Evolutionary conservation across 2,113 vertebrate genomes (phyloP).

Genomic region (Coturnix japonica): DNA sequence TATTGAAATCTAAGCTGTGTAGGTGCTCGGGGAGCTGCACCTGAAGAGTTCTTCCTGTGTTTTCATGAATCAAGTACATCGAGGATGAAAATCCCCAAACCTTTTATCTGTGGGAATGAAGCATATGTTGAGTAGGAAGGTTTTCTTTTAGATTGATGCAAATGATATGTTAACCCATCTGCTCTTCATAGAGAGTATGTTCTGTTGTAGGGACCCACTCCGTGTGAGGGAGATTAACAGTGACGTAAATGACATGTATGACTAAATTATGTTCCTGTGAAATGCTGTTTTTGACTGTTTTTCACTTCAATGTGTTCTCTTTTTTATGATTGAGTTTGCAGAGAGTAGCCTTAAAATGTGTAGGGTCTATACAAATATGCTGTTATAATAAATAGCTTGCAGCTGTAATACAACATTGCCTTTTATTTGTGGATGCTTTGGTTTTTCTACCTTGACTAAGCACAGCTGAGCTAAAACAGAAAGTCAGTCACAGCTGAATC

Average conservation of each 20-base stretch:
- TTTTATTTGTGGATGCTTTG: not conserved
- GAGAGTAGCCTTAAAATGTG: not conserved
- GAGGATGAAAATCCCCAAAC: rapidly evolving
- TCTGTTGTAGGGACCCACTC: not conserved
- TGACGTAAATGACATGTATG: not conserved
- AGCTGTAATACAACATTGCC: not conserved
- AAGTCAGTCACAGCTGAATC: not conserved
- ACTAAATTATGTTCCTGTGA: not conserved
- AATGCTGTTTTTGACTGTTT: not conserved
- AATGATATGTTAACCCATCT: constrained; percentile 9
- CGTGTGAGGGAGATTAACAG: not conserved
- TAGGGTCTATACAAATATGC: not conserved
- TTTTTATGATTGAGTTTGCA: not conserved
- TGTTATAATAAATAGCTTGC: not conserved
- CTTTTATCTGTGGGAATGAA: not conserved
- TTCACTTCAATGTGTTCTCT: not conserved
- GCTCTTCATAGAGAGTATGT: not conserved
- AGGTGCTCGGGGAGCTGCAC: not conserved
- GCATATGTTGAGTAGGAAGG: not conserved
- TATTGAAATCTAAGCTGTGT: not conserved
- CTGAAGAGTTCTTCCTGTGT: not conserved
- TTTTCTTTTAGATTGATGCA: not conserved
- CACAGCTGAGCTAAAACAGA: not conserved
- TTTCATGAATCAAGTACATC: not conserved
- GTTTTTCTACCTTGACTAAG: not conserved